phyloP scores from a whole-genome alignment of 1,140 invertebrate genomes.

The Drosophila rhopaloa region DNA sequence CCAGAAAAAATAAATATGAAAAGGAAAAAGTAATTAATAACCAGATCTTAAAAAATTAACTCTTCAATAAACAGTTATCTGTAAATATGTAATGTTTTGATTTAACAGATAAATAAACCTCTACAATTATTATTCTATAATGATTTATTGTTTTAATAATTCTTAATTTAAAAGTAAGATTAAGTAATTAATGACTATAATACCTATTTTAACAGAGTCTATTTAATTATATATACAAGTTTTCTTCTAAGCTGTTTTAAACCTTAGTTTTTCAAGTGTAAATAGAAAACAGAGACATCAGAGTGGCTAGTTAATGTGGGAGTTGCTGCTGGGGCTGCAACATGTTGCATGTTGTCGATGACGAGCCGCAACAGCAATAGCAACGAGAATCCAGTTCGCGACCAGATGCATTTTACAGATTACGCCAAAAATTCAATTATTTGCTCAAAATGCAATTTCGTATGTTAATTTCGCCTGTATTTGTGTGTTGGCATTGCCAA shows the following conservation, averaged over 20 bases:
- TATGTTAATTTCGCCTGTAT: slow-evolving; percentile 68
- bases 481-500: slow-evolving; percentile 34
- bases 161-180: too few species aligned
- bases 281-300: slow-evolving; percentile 42
- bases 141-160: too few species aligned
- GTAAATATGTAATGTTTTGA: too few species aligned
- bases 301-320: slow-evolving; percentile 47
- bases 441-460: slow-evolving; percentile 76
- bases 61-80: too few species aligned
- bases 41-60: too few species aligned
- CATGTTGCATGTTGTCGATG: slow-evolving; percentile 53
- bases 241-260: too few species aligned
- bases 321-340: slow-evolving; percentile 30
- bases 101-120: too few species aligned
- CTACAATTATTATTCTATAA: too few species aligned
- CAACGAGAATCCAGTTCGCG: slow-evolving; percentile 32
- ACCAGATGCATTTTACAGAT: slow-evolving; percentile 67
- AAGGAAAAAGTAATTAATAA: too few species aligned
- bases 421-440: slow-evolving; percentile 81
- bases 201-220: too few species aligned
- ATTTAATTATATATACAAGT: too few species aligned
- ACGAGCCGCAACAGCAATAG: slow-evolving; percentile 9
- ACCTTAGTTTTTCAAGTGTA: background rate
- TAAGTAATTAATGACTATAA: too few species aligned
- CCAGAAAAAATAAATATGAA: background rate